phyloP scores from a whole-genome alignment of 2,113 vertebrate species.

The Thamnophis sirtalis region DNA sequence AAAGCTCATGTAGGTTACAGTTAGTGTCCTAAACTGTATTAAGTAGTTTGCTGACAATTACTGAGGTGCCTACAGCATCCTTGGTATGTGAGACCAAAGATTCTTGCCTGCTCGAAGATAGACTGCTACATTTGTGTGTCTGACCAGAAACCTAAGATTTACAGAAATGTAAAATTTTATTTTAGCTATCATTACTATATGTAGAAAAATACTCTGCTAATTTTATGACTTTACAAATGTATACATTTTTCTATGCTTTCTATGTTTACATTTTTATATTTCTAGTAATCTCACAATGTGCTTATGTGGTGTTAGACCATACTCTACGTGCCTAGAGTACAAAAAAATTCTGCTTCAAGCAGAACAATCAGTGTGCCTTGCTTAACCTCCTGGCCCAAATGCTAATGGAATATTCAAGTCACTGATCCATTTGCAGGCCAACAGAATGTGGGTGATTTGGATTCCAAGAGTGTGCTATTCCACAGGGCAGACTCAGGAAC shows the following conservation, averaged over 20 bases:
- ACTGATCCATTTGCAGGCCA: not conserved
- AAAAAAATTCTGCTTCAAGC: not conserved
- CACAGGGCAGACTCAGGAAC: not conserved
- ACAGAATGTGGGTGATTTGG: not conserved
- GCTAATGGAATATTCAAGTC: not conserved
- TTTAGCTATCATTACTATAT: not conserved
- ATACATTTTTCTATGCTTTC: not conserved
- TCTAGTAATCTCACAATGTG: not conserved
- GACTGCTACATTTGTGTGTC: not conserved
- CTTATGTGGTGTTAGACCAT: too few species aligned
- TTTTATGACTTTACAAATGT: not conserved
- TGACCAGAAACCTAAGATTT: not conserved
- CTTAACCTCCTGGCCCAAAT: not conserved
- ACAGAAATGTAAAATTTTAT: not conserved
- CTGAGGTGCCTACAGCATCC: not conserved
- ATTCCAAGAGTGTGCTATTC: not conserved
- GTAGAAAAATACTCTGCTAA: not conserved
- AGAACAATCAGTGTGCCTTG: not conserved
- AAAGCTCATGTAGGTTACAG: not conserved
- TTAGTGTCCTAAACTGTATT: not conserved
- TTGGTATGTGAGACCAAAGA: not conserved
- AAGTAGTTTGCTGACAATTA: not conserved
- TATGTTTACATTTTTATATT: not conserved
- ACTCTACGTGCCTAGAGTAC: not conserved
- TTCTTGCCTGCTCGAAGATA: not conserved